Evolutionary conservation across 2,113 vertebrate species (phyloP), one percentile per base, ranked within the genome.

Genomic region (Neolamprologus caudopunctatus): DNA sequence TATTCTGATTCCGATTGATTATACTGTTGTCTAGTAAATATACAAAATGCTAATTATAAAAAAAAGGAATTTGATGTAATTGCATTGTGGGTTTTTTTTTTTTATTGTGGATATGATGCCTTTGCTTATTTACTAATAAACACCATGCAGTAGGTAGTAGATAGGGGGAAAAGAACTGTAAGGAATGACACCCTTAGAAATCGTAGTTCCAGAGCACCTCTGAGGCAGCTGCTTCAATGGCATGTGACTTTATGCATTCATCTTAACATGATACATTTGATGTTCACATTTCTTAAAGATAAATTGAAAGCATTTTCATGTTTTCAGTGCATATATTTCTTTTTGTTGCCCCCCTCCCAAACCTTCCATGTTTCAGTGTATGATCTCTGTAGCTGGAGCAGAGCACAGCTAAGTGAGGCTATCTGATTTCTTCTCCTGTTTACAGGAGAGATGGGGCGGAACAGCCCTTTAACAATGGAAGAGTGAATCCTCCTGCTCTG

Each of bases 401-500:
- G 85, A 88, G 90, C 92, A 82, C 66, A 92, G 91, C 92, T 93
- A 91, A 96, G 92, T 92, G 86, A 93, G 73, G 82, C 83, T 90
- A 94, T 96, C 94, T 1, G 40, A 63, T 96, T 96, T 94, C 95
- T 81, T 81, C 58, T 45, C 81, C 85, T 92, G 93, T 92, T 95
- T 95, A 91, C 93, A 95, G 88, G 92, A 88, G 88, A 92, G 93
- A 92, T 13, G 91, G 86, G 89, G 94, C 92, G 84, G 95, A 96
- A 96, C 96, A 87, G 83, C 81, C 87, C 78, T 91, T 86, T 93
- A 85, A 95, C 95, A 96, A 94, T 80, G 86, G 79, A 47, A 51
- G 80, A 80, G 87, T 81, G 91, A 93, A 90, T 93, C 93, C 58
- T 89, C 71, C 87, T 78, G 91, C 91, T 91, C 93, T 86, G 93